These are phyloP conservation scores for Hydropsyche tenuis DNA, from an alignment of 1,140 invertebrate genomes.

Conservation along the genomic window DNA sequence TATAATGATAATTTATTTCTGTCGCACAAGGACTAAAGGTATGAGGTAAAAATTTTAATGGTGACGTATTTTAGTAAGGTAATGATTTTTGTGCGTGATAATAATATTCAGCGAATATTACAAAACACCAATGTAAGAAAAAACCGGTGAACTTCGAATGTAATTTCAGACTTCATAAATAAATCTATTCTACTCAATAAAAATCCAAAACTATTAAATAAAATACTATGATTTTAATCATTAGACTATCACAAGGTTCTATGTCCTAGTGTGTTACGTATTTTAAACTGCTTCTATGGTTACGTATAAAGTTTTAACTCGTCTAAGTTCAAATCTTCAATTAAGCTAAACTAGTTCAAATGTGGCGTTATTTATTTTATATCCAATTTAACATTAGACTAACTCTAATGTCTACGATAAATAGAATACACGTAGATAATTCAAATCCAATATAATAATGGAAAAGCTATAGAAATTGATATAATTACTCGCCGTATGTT, in stretches of 20 bases:
- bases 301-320: not conserved
- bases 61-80: conserved; percentile 28
- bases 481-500: conserved; percentile 44
- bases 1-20: conserved; percentile 24
- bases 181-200: not conserved
- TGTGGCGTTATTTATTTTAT: conserved; percentile 30
- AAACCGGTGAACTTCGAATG: not conserved
- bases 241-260: conserved; percentile 5
- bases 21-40: no score
- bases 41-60: not conserved
- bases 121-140: not conserved
- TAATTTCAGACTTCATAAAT: not conserved
- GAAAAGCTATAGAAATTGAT: conserved; percentile 26
- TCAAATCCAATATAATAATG: conserved; percentile 17
- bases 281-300: not conserved
- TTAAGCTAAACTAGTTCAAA: conserved; percentile 8
- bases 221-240: not conserved
- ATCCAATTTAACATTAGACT: conserved; percentile 18
- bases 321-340: conserved; percentile 13
- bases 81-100: conserved; percentile 39
- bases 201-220: conserved; percentile 5
- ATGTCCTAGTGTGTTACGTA: conserved; percentile 7
- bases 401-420: conserved; percentile 17
- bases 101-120: conserved; percentile 20
- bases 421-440: conserved; percentile 41